A percentile compares a stretch with the other conserved stretches of the same genome.
Evolutionary conservation across 2,113 vertebrate genomes (phyloP).

Genomic region (Eretmochelys imbricata): DNA sequence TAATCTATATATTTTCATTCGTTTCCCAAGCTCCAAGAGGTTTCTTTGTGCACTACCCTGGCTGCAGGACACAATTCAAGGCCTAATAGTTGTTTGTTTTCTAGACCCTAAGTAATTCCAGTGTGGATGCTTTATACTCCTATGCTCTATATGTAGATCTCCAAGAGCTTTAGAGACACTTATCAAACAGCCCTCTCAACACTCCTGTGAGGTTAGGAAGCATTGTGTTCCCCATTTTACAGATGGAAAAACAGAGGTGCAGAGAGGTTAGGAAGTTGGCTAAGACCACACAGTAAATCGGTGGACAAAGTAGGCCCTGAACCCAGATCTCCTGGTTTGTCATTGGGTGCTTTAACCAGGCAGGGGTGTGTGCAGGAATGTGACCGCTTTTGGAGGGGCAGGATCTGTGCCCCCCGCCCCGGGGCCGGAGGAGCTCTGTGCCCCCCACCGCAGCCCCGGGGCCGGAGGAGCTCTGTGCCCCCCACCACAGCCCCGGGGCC

Average conservation of each 20-base stretch:
- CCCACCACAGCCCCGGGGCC: accelerated
- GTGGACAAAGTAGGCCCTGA: neutral
- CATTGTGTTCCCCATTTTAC: neutral
- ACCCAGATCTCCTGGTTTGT: neutral
- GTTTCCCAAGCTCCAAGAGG: neutral
- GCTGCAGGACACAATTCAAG: neutral
- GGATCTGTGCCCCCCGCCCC: too few relatives aligned
- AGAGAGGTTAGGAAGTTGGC: neutral
- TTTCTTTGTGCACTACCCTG: neutral
- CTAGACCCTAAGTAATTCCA: neutral
- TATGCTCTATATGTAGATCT: neutral
- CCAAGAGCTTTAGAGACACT: neutral
- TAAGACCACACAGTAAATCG: neutral
- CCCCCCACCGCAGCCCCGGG: too few relatives aligned
- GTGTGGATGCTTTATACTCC: neutral
- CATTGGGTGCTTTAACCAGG: neutral
- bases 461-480: too few relatives aligned
- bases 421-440: too few relatives aligned
- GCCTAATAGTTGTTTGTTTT: neutral
- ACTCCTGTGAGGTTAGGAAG: neutral
- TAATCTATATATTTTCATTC: neutral
- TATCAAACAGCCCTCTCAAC: neutral
- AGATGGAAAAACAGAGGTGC: neutral
- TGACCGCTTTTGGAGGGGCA: too few relatives aligned
- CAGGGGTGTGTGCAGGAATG: too few relatives aligned